A percentile compares a stretch with the other conserved stretches of the same genome.
phyloP scores from a whole-genome alignment of 2,888 invertebrate genomes.

The Tipula vernalis region DNA sequence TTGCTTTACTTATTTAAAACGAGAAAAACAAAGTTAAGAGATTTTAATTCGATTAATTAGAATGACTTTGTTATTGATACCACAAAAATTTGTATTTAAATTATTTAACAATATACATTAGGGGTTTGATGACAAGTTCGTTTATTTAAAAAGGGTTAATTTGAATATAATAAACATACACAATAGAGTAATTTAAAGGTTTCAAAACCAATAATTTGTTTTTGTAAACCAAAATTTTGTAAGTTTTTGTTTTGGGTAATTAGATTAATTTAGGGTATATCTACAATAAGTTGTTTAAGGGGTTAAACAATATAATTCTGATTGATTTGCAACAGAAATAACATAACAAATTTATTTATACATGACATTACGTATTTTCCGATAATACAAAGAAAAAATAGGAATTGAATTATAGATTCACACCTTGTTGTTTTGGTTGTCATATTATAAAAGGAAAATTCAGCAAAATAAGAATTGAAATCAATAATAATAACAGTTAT shows the following conservation, averaged over 20 bases:
- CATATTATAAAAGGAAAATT: not conserved
- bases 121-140: not conserved
- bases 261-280: not conserved
- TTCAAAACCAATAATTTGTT: not conserved
- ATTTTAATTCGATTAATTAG: constrained; percentile 8
- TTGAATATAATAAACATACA: not conserved
- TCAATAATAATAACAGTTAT: not conserved
- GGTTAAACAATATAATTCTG: not conserved
- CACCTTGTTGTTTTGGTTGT: not conserved
- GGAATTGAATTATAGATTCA: not conserved
- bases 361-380: not conserved
- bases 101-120: not conserved
- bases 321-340: not conserved
- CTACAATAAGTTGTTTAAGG: not conserved
- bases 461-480: not conserved
- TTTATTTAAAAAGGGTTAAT: not conserved
- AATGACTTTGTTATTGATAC: constrained; percentile 6
- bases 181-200: not conserved
- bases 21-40: not conserved
- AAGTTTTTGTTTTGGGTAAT: not conserved
- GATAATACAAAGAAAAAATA: not conserved
- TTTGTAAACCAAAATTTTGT: not conserved
- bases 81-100: constrained; percentile 6
- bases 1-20: not conserved
- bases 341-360: not conserved